Conservation (phyloP, 2,797 vertebrate species). For the Loris lydekkerianus region DNA sequence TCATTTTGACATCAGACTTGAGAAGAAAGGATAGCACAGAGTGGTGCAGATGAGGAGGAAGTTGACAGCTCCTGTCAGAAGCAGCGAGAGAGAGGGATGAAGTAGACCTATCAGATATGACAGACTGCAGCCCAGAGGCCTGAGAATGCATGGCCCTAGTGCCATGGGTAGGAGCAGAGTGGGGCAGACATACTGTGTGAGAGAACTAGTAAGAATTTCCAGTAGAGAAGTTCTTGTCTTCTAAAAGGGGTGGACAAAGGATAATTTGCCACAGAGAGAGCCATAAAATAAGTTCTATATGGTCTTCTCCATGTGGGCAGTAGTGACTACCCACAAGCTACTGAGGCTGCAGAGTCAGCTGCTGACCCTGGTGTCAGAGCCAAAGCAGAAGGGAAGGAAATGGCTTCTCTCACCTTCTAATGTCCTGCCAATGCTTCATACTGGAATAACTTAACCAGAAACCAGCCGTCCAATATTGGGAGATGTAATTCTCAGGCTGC, state of each 20-base stretch:
- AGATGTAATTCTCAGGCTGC: background rate
- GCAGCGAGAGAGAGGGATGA: background rate
- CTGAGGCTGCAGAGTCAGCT: background rate
- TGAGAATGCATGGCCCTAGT: no score
- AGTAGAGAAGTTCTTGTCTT: background rate
- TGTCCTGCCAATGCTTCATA: background rate
- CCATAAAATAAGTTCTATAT: rapidly evolving
- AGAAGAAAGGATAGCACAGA: background rate
- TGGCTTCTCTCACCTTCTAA: background rate
- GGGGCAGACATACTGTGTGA: background rate
- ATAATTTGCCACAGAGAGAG: background rate
- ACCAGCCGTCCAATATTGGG: background rate
- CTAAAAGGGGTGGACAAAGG: background rate
- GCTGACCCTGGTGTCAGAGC: background rate
- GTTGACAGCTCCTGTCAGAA: background rate
- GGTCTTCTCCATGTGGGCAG: background rate
- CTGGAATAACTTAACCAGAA: background rate
- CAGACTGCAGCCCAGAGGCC: background rate
- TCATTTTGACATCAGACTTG: background rate
- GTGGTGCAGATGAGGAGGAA: background rate
- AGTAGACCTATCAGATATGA: background rate
- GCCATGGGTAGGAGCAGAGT: background rate
- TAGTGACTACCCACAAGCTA: background rate
- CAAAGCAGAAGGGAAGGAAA: background rate
- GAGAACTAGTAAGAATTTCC: background rate